Evolutionary conservation across 2,888 invertebrate genomes (phyloP).

Genomic region (Halictus ligatus): DNA sequence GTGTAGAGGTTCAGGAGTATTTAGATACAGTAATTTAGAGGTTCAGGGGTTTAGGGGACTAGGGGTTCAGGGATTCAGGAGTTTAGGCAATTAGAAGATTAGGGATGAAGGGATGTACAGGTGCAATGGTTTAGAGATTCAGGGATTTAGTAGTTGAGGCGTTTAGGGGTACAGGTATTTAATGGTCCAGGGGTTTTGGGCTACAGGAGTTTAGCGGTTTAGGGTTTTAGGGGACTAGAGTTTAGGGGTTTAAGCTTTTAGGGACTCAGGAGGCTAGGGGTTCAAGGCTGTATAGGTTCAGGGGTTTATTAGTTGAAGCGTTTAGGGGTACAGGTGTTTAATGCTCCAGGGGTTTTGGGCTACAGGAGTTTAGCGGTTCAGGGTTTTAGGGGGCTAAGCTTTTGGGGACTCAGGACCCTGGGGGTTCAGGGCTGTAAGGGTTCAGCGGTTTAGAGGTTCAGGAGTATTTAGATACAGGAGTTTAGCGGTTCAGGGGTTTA

Average conservation of each 20-base stretch:
- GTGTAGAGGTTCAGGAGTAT: not conserved
- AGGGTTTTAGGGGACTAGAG: too few relatives aligned
- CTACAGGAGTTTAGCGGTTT: not conserved
- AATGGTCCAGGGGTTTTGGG: not conserved
- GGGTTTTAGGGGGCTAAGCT: not conserved
- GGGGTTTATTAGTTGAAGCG: too few relatives aligned
- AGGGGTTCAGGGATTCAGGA: not conserved
- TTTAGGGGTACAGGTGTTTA: too few relatives aligned
- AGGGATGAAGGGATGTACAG: not conserved
- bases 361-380: not conserved
- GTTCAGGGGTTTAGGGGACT: not conserved
- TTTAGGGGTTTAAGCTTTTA: not conserved
- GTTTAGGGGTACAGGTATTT: not conserved
- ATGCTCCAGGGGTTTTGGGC: too few relatives aligned
- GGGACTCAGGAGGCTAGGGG: fast-evolving
- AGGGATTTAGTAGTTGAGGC: fast-evolving
- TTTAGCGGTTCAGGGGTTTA: not conserved
- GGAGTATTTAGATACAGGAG: not conserved
- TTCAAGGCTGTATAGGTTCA: too few relatives aligned
- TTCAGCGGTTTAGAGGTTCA: fast-evolving
- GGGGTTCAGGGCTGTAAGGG: not conserved
- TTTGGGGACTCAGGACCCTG: too few relatives aligned
- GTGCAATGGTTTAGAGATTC: fast-evolving
- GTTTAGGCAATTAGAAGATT: too few relatives aligned
- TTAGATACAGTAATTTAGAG: fast-evolving